Base-by-base conservation (phyloP, 2,113 vertebrate species). In the Rissa tridactyla region DNA sequence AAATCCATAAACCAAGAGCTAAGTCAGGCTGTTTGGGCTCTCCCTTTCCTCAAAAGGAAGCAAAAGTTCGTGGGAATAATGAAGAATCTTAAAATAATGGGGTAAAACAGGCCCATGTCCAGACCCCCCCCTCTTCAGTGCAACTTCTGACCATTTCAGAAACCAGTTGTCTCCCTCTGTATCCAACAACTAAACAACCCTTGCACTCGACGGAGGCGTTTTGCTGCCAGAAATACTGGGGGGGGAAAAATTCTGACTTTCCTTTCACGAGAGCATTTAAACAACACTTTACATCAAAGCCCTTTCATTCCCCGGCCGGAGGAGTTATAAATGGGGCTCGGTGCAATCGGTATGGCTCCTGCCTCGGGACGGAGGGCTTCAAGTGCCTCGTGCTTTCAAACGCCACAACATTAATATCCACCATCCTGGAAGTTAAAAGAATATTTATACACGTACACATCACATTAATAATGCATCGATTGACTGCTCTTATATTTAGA, bases 291-390 rank as follows among this genome's bases (percentile, higher is more conserved):
- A 85, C 69, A 92, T 96, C 81, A 88, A 93, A 92, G 94, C 42
- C 52, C 51, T 68, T 96, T 93, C 89, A 58, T 83, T 92, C 80
- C 65, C 58, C 36, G 3, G 62, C 38, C 14, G 5, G 44, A 51
- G 92, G 72, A 84, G 94, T 97, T 92, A 93, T 94, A 97, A 98
- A 97, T 91, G 73, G 75, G 62, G 69, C 92, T 94, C 11, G 66
- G 91, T 47, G 90, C 64, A 47, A 68, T 27, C 19, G 11, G n/a
- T 29, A 32, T n/a, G 86, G 64, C 66, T 88, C 80, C 89, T 13
- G 32, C 55, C 81, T 90, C 9, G 2, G 32, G 57, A 65, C n/a
- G 5, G 77, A 54, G 90, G 60, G 14, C 68, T 86, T 86, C 80
- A 89, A 66, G 60, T 40, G 85, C 83, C 52, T 94, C 10, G 5